Evolutionary conservation across 2,113 vertebrate genomes (phyloP), one percentile per base, ranked within the genome.

Genomic region (Hippocampus barbouri): DNA sequence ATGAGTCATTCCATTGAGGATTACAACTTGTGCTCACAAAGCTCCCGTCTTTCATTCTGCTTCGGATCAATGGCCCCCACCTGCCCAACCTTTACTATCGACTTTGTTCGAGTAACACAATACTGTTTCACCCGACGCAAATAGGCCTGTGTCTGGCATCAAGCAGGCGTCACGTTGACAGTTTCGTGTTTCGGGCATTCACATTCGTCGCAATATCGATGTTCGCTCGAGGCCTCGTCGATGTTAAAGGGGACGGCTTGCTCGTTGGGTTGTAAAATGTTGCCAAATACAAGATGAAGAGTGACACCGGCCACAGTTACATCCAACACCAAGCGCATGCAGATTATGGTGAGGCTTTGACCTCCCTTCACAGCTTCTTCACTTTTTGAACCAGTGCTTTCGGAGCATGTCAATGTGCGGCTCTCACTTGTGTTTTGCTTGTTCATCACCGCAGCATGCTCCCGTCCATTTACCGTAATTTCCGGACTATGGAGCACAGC

Each of bases 101-200:
- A 87, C 81, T 61, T 81, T 79, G 71, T 81, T 67, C 60, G 68
- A 38, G 87, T 80, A 85, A 88, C 85, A 54, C 53, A 79, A 88
- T 73, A 80, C 87, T 66, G 74, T 78, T 83, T 8, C 83, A 79
- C 73, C 8, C 27, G 27, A 45, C 69, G 83, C 76, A 82, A 86
- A 90, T 85, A 85, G 80, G 85, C 87, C 87, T 86, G 61, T 84
- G 18, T 25, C 63, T 70, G 78, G 75, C 8, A 34, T 88, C 76
- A 73, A 70, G 20, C 9, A 60, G 66, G 75, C 72, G 30, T 85
- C 80, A 66, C 47, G 72, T 78, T 83, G 77, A 59, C 80, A 66
- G 87, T 78, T 74, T 87, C 78, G 57, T 76, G 79, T 90, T 84
- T 84, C 82, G 72, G 40, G 40, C 54, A 66, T 73, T 66, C 65